Base-by-base conservation (phyloP, 2,113 vertebrate species). In the Serinus canaria region DNA sequence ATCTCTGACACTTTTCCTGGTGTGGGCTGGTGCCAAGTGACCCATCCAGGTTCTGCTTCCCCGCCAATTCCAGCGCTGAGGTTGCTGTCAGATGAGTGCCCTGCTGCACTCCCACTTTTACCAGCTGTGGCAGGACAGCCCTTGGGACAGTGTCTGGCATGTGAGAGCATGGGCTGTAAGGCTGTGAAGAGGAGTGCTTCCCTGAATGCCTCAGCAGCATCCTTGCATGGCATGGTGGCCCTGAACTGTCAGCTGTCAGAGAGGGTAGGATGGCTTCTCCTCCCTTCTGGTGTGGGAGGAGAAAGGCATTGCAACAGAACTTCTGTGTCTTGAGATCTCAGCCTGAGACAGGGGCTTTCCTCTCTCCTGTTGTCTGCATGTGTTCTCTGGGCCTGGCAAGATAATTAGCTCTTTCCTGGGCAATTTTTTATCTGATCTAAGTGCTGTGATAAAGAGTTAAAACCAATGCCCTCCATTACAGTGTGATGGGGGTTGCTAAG, bases 151-250 rank as follows among this genome's bases (percentile, higher is more conserved):
- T 1, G 3, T 59, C 27, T 72, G 5, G 5, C 12, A 14, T 0
- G 0, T 15, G 20, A 74, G 13, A 68, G 10, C 3, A 30, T 7
- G 11, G 8, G 5, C 35, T 64, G 24, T 35, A 13, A 53, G 13
- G 8, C 41, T 64, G 22, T 35, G 8, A 58, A 70, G 9, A 9
- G 1, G 8, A 37, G 8, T 10, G 13, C 22, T 76, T 72, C 41
- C n/a, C 25, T 3, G 3, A 18, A 14, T 1, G 3, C 10, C 27
- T 49, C 18, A 8, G 7, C 59, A 63, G 39, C 24, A 62, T 35
- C 53, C 9, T 22, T 9, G 1, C 0, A 1, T 14, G n/a, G 46
- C 15, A 6, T 1, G 6, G 22, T 10, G 24, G 16, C 12, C 52
- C 27, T 49, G 33, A 52, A 9, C 41, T 35, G 15, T 5, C 44